Evolutionary conservation across 2,888 invertebrate genomes (phyloP).

Genomic region (Eristalinus sepulchralis): DNA sequence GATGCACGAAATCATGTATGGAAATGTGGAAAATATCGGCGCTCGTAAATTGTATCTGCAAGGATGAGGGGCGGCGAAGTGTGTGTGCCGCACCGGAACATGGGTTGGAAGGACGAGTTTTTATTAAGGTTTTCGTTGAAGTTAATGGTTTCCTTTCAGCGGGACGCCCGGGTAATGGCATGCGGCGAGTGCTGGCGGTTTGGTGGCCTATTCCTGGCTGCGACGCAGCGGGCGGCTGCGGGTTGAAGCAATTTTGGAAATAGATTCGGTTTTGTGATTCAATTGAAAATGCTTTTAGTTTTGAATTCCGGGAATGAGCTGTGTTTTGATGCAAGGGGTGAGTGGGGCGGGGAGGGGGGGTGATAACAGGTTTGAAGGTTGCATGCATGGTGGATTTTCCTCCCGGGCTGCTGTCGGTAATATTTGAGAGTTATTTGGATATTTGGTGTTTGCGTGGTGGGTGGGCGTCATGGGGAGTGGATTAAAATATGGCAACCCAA

Average conservation of each 20-base stretch:
- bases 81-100: neutral
- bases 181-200: neutral
- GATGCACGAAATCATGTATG: conserved; percentile 5
- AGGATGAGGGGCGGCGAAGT: conserved; percentile 1
- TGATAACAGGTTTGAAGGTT: neutral
- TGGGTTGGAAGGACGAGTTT: conserved; percentile 8
- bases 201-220: neutral
- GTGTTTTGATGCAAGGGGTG: no score
- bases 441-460: neutral
- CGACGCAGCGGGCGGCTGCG: neutral
- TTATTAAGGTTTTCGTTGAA: conserved; percentile 35
- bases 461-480: neutral
- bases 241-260: conserved; percentile 47
- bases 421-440: neutral
- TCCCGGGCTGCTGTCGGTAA: neutral
- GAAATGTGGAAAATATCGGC: conserved; percentile 37
- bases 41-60: conserved; percentile 43
- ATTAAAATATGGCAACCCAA: neutral
- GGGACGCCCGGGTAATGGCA: conserved; percentile 32
- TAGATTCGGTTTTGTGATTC: conserved; percentile 27
- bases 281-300: neutral
- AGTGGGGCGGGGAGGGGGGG: neutral
- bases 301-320: neutral
- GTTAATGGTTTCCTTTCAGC: conserved; percentile 60
- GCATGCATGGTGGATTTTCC: neutral